Conservation (phyloP, 2,797 vertebrate genomes). For the Salarias fasciatus region DNA sequence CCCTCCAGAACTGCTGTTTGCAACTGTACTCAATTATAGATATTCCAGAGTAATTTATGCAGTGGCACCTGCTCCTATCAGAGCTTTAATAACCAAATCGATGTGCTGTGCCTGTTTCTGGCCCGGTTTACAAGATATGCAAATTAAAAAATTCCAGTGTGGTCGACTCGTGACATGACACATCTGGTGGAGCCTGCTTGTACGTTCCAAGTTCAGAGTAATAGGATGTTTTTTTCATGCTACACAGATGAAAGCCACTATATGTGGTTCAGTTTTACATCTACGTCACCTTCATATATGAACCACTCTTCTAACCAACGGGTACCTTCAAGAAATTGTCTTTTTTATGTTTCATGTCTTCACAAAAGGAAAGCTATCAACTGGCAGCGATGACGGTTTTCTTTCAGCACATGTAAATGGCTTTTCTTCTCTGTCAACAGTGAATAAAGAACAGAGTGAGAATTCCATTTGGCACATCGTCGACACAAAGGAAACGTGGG, state of each 20-base stretch:
- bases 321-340: background rate
- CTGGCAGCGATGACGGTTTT: background rate
- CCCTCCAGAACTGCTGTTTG: slow-evolving; percentile 3
- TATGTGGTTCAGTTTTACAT: slow-evolving; percentile 20
- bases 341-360: background rate
- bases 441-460: background rate
- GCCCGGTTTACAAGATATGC: slow-evolving; percentile 15
- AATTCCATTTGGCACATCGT: background rate
- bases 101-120: slow-evolving; percentile 2
- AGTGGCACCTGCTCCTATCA: background rate
- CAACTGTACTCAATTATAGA: slow-evolving; percentile 10
- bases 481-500: background rate
- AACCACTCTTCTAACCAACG: too few species aligned
- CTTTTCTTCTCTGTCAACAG: background rate
- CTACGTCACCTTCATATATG: too few species aligned
- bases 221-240: slow-evolving; percentile 22
- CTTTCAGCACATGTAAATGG: too few species aligned
- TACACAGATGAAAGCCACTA: too few species aligned
- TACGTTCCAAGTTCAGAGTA: slow-evolving; percentile 38
- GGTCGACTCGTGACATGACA: slow-evolving; percentile 50
- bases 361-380: background rate
- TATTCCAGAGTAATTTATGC: slow-evolving; percentile 4
- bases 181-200: slow-evolving; percentile 29
- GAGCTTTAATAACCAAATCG: slow-evolving; percentile 19
- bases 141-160: background rate